Evolutionary conservation across 1,140 invertebrate species (phyloP), one percentile per base, ranked within the genome.

Genomic region (Drosophila lowei): DNA sequence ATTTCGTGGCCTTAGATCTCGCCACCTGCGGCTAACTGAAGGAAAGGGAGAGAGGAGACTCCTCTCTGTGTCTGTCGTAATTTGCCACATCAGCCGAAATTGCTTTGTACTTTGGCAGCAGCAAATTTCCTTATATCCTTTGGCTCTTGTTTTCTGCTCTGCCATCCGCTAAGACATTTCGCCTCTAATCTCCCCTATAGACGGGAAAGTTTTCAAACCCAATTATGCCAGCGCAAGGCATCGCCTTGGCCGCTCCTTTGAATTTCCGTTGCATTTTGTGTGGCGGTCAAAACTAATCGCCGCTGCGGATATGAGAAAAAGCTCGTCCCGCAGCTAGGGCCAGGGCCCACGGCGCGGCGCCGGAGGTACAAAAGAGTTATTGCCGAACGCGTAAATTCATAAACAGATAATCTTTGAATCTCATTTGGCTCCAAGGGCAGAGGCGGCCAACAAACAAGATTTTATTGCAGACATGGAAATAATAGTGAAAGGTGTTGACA

Each of bases 401-500:
- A 90, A 90, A 65, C 53, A 88, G 77, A 90, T 90, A 88, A 90
- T 88, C 65, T 53, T 49, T 43, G 76, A 73, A 55, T 80, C 73
- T 80, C 68, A 78, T 89, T 90, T 88, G 61, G 56, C 44, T 23
- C 44, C 47, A 57, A 72, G 43, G 57, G 59, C 52, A 38, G 15
- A 56, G 50, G 61, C 65, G 50, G 21, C 43, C 41, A 59, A 55
- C 81, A 86, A 84, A 86, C 72, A 53, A 74, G 68, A 57, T 84
- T 79, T 84, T 84, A 83, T 83, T 71, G 65, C 72, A 46, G 21
- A 5, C 65, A 53, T 48, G 43, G 52, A 54, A 68, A 56, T 72
- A 49, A 54, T 53, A 66, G 66, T 41, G 55, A 67, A 65, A 79
- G 72, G 64, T 76, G 77, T 67, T 75, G 71, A 58, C 70, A 60